Conservation (phyloP, 2,113 vertebrate genomes). For the Merops nubicus region DNA sequence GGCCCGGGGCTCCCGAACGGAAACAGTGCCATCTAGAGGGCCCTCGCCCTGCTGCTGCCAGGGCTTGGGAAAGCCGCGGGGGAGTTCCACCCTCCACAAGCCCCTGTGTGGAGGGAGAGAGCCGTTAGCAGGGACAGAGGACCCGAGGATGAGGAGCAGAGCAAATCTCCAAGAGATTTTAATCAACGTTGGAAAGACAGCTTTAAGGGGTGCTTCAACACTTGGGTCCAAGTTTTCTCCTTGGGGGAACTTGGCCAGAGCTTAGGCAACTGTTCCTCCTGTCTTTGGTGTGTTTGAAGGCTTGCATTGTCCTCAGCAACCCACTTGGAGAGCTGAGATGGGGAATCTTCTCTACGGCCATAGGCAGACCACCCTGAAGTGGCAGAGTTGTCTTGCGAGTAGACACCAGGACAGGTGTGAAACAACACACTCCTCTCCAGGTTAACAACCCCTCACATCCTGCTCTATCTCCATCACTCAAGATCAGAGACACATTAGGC, state of each 20-base stretch:
- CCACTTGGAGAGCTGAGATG: rapidly evolving
- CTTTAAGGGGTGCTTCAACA: neutral
- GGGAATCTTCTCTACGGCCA: neutral
- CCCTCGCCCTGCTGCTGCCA: neutral
- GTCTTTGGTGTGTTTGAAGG: neutral
- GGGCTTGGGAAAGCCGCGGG: neutral
- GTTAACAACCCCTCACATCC: neutral
- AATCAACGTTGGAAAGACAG: neutral
- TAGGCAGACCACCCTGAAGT: neutral
- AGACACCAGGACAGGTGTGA: neutral
- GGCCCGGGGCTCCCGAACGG: conserved; percentile 57
- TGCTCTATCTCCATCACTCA: neutral
- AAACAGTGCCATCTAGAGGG: conserved; percentile 80
- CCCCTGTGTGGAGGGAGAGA: neutral
- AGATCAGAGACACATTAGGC: neutral
- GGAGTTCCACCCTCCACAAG: neutral
- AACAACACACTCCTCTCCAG: neutral
- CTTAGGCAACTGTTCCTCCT: neutral
- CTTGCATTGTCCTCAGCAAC: neutral
- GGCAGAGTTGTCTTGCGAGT: neutral
- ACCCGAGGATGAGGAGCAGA: neutral
- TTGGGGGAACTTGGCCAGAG: neutral
- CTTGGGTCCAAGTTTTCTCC: neutral
- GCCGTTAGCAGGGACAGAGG: neutral
- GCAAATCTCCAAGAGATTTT: neutral